Percentiles rank a stretch among this genome's conserved stretches.
Evolutionary conservation across 1,140 invertebrate genomes (phyloP).

Genomic region (Aphidius gifuensis): DNA sequence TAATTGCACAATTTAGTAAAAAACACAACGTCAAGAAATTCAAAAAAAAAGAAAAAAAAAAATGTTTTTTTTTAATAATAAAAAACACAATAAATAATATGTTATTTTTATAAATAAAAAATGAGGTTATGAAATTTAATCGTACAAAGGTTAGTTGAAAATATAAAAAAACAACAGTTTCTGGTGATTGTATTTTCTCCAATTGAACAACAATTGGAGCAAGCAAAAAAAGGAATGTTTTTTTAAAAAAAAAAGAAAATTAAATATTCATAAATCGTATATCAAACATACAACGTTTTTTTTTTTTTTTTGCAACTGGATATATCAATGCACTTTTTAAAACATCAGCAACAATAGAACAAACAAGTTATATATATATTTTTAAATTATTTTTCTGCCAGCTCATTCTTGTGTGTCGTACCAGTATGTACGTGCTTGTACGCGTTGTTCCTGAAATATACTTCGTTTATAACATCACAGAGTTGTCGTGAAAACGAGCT

Average conservation of each 20-base stretch:
- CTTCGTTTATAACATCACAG: slow-evolving; percentile 5
- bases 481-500: slow-evolving; percentile 17
- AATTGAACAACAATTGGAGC: slow-evolving; percentile 17
- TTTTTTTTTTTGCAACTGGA: not conserved
- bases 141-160: slow-evolving; percentile 29
- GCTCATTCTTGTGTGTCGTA: slow-evolving; percentile 39
- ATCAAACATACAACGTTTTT: no score
- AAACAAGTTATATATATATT: slow-evolving; percentile 18
- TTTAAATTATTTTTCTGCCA: slow-evolving; percentile 35
- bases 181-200: slow-evolving; percentile 1
- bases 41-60: slow-evolving; percentile 11
- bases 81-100: slow-evolving; percentile 33
- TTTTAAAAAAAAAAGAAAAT: not conserved
- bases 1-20: slow-evolving; percentile 9
- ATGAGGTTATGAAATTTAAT: slow-evolving; percentile 34
- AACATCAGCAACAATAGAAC: slow-evolving; percentile 27
- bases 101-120: slow-evolving; percentile 32
- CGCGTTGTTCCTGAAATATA: slow-evolving; percentile 28
- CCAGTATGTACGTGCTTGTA: slow-evolving; percentile 36
- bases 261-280: not conserved
- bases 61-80: slow-evolving; percentile 15
- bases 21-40: no score
- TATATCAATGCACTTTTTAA: slow-evolving; percentile 17
- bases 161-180: slow-evolving; percentile 3
- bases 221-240: not conserved